Conservation (phyloP, 2,113 vertebrate genomes). For the Tupaia chinensis region DNA sequence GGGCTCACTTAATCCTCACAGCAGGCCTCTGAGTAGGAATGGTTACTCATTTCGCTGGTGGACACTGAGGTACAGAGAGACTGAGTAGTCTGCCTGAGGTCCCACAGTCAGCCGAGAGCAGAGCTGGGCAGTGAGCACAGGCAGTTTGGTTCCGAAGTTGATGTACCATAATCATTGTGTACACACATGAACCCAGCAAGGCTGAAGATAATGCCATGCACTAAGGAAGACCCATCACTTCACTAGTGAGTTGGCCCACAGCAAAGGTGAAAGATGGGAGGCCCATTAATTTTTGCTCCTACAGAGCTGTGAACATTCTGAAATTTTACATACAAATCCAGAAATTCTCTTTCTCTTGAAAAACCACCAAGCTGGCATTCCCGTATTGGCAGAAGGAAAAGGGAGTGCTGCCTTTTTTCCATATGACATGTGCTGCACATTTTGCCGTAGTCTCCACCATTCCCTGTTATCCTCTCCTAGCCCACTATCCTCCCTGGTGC, state of each 20-base stretch:
- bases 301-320: not conserved
- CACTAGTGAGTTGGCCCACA: no score
- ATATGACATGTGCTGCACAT: accelerated
- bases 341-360: not conserved
- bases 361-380: not conserved
- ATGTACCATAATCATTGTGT: accelerated
- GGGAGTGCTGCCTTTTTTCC: not conserved
- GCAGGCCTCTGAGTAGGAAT: not conserved
- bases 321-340: not conserved
- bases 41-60: no score
- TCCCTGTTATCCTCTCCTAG: not conserved
- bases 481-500: accelerated
- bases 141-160: accelerated
- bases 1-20: accelerated
- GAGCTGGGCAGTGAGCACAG: not conserved
- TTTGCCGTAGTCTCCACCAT: not conserved
- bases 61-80: not conserved
- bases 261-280: not conserved
- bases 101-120: not conserved
- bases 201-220: accelerated
- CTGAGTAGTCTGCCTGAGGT: accelerated
- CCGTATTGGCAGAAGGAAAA: not conserved
- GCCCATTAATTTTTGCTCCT: not conserved
- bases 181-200: accelerated
- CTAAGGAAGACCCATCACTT: not conserved